These are phyloP conservation scores for Heterotis niloticus DNA, from an alignment of 2,113 vertebrate genomes.

Conservation along the genomic window DNA sequence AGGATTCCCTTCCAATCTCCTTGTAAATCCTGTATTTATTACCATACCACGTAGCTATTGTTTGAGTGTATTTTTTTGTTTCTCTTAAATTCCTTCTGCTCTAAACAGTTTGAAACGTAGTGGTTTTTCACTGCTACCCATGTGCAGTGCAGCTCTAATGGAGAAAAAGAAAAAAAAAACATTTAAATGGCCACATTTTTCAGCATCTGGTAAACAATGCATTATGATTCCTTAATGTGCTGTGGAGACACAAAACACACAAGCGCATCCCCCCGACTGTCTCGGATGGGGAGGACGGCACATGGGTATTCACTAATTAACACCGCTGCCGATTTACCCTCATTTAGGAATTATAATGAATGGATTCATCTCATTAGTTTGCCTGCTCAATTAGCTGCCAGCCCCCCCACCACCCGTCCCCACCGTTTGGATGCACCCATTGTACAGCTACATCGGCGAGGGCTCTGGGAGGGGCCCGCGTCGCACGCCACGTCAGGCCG, in stretches of 20 bases:
- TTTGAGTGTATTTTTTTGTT: too few species aligned
- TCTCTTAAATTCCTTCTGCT: not conserved
- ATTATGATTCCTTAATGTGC: constrained; percentile 46
- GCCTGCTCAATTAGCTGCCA: constrained; percentile 34
- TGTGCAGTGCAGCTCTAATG: constrained; percentile 46
- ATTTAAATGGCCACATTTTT: constrained; percentile 40
- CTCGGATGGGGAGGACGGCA: constrained; percentile 48
- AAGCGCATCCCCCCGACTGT: constrained; percentile 36
- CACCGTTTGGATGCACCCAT: constrained; percentile 9
- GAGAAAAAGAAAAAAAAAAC: constrained; percentile 16
- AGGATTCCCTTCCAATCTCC: too few species aligned
- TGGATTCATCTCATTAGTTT: constrained; percentile 54
- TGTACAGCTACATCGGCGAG: not conserved
- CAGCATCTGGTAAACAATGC: constrained; percentile 51
- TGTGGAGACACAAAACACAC: constrained; percentile 34
- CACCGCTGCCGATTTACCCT: constrained; percentile 50
- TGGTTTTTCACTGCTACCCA: constrained; percentile 28
- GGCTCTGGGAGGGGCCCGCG: constrained; percentile 1
- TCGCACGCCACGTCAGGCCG: not conserved
- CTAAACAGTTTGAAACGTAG: constrained; percentile 35
- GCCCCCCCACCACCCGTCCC: constrained; percentile 2
- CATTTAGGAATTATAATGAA: constrained; percentile 51
- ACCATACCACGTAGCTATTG: too few species aligned
- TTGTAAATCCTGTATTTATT: too few species aligned
- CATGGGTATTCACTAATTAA: constrained; percentile 53